Conservation (phyloP, 2,113 vertebrate genomes). For the Larimichthys crocea region DNA sequence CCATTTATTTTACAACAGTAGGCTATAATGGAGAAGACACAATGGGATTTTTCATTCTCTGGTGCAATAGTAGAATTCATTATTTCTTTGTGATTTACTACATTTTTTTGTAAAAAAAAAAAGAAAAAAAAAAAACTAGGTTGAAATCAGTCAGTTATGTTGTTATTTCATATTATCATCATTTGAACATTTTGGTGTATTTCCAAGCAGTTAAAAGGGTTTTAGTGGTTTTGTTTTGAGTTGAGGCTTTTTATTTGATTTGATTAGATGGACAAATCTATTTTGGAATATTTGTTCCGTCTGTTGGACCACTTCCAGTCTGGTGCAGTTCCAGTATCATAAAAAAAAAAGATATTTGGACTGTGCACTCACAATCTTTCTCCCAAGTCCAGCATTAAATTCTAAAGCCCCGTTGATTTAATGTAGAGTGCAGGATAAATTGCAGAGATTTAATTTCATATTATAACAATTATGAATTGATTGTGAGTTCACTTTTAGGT, state of each 20-base stretch:
- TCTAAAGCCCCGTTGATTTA: not conserved
- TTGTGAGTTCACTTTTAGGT: not conserved
- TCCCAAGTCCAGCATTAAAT: not conserved
- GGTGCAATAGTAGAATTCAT: slow-evolving; percentile 46
- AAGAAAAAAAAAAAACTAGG: too few species aligned
- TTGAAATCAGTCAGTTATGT: slow-evolving; percentile 31
- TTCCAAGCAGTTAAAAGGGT: not conserved
- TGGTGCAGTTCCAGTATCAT: slow-evolving; percentile 4
- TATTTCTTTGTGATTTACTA: slow-evolving; percentile 14
- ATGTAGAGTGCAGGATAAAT: not conserved
- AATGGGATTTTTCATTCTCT: slow-evolving; percentile 33
- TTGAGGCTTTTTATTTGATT: slow-evolving; percentile 33
- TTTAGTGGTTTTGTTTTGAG: slow-evolving; percentile 8
- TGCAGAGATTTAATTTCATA: not conserved
- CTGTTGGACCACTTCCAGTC: slow-evolving; percentile 6
- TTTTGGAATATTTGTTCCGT: slow-evolving; percentile 12
- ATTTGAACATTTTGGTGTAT: not conserved
- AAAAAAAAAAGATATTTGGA: not conserved
- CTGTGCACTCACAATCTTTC: too few species aligned
- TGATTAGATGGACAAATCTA: slow-evolving; percentile 28
- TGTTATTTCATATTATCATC: not conserved
- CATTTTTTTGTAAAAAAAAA: too few species aligned
- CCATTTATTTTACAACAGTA: slow-evolving; percentile 76
- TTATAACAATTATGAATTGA: not conserved
- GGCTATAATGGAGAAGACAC: slow-evolving; percentile 61